Percentiles rank a stretch among this genome's conserved stretches.
phyloP scores from a whole-genome alignment of 2,888 invertebrate genomes.

The Anarsia innoxiella region DNA sequence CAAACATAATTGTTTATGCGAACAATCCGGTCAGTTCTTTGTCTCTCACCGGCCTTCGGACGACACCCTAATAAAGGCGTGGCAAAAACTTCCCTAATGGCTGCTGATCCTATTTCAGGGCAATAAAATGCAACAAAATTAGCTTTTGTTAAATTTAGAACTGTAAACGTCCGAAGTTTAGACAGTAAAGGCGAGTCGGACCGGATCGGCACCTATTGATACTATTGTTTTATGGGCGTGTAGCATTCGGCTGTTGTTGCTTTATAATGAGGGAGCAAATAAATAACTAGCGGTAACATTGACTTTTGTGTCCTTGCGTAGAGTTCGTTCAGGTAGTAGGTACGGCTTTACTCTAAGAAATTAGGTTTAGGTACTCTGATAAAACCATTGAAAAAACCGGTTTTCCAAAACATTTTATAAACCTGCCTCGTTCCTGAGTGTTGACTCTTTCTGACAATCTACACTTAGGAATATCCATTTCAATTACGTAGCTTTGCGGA shows the following conservation, averaged over 20 bases:
- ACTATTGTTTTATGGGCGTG: conserved; percentile 57
- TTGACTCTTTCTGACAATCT: no score
- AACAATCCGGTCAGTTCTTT: conserved; percentile 64
- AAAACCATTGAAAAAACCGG: no score
- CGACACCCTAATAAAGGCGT: conserved; percentile 74
- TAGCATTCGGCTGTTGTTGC: conserved; percentile 39
- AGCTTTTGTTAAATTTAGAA: conserved; percentile 64
- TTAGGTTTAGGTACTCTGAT: no score
- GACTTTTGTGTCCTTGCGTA: not conserved
- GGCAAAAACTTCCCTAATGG: conserved; percentile 69
- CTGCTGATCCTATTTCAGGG: conserved; percentile 68
- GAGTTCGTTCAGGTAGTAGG: no score
- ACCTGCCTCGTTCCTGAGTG: no score
- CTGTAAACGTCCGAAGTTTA: conserved; percentile 51
- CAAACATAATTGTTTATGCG: conserved; percentile 68
- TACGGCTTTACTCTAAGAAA: no score
- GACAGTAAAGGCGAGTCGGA: conserved; percentile 35
- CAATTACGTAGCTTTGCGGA: no score
- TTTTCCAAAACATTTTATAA: no score
- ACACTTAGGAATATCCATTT: not conserved
- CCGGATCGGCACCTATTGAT: conserved; percentile 33
- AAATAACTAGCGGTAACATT: conserved; percentile 23
- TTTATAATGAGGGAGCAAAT: conserved; percentile 28
- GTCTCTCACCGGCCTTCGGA: conserved; percentile 66
- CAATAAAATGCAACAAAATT: conserved; percentile 74